Base-by-base conservation (phyloP, 2,888 invertebrate genomes). In the Drosophila nr. fundita region DNA sequence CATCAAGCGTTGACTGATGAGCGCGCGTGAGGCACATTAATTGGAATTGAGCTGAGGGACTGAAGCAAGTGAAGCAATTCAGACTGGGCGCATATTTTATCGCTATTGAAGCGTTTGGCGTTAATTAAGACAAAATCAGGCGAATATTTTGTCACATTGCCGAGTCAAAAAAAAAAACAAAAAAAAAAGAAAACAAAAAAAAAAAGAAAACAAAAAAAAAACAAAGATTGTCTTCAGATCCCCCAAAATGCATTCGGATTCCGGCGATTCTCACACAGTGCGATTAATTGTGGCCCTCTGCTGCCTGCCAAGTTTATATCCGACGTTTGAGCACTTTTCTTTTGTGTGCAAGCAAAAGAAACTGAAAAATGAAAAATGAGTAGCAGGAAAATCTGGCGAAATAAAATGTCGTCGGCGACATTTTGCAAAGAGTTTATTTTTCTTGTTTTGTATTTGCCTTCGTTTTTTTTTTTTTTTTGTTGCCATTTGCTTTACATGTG, bases 51-150 rank as follows among this genome's bases (percentile, higher is more conserved):
- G 73, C 72, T 36, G 30, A 32, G 24, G 32, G 29, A 21, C 45
- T 50, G 58, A 24, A 21, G 53, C 65, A 78, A 62, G 38, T 34
- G 30, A 58, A 59, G 73, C 64, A 65, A 74, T 67, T 53, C 48
- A 67, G 75, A 76, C 79, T 85, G 80, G 78, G 15, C 82, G 90
- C 91, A 91, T 91, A 92, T 91, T 91, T 91, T 92, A 91, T 91
- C 84, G 90, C 91, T 91, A 91, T 92, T 91, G 91, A 91, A 92
- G 91, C 91, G 92, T 91, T 92, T 91, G 91, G 91, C 91, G 91
- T 91, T 92, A 91, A 91, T 91, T 91, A 91, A 91, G 91, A 91
- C 91, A 91, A 91, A 91, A 92, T 91, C 92, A 91, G 86, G 91
- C 90, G 80, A 90, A 80, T 89, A 91, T 91, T 92, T 92, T 91